Conservation (phyloP, 2,113 vertebrate species). For the Fregata magnificens region DNA sequence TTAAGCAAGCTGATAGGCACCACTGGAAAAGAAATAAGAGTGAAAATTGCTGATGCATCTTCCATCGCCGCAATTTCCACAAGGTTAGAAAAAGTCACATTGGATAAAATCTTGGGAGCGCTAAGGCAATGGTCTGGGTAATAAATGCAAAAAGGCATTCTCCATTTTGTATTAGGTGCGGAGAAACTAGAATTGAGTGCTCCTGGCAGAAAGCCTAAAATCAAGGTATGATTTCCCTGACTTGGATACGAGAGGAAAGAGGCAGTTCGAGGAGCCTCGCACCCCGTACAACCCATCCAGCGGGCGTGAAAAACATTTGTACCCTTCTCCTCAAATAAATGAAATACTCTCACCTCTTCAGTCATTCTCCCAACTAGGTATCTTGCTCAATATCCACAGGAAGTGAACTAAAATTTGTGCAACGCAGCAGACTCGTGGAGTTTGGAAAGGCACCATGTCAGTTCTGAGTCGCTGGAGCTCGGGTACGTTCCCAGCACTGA, state of each 20-base stretch:
- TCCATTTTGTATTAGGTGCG: neutral
- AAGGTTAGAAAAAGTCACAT: slow-evolving; percentile 67
- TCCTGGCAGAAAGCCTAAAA: neutral
- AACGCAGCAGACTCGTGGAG: rapidly evolving
- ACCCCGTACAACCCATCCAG: rapidly evolving
- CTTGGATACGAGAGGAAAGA: neutral
- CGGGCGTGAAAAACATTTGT: rapidly evolving
- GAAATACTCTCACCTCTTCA: neutral
- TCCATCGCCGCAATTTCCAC: slow-evolving; percentile 66
- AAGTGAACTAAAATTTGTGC: no score
- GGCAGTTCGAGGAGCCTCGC: neutral
- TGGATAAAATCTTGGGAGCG: slow-evolving; percentile 62
- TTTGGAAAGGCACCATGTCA: rapidly evolving
- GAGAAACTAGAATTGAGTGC: neutral
- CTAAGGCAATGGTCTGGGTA: slow-evolving; percentile 43
- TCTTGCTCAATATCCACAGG: rapidly evolving
- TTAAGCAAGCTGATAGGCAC: slow-evolving; percentile 11
- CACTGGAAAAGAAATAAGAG: slow-evolving; percentile 12
- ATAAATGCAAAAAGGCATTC: slow-evolving; percentile 51
- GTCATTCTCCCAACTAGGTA: neutral
- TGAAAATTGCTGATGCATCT: slow-evolving; percentile 66
- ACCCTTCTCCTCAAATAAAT: neutral
- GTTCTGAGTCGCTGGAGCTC: rapidly evolving
- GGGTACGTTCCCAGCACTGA: rapidly evolving
- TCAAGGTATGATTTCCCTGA: neutral